These are phyloP conservation scores for Melierax canorus DNA, from an alignment of 2,113 vertebrate species.

Conservation along the genomic window DNA sequence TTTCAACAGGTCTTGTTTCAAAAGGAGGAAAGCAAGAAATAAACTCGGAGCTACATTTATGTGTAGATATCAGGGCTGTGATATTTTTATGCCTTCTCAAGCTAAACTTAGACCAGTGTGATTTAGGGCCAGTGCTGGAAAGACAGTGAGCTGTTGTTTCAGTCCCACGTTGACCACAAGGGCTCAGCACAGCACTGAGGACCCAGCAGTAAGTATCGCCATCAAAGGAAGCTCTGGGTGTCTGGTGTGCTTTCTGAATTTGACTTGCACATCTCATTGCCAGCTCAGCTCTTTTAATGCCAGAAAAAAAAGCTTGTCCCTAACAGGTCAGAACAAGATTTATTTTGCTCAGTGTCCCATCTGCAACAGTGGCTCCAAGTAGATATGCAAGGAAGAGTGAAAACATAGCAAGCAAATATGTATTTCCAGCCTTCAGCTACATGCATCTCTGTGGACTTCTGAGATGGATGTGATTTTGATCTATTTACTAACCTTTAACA, in stretches of 20 bases:
- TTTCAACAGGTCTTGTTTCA: not conserved
- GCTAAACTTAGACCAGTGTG: not conserved
- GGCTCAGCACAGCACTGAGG: not conserved
- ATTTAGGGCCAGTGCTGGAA: not conserved
- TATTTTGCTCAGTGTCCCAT: not conserved
- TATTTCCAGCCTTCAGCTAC: not conserved
- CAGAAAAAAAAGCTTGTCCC: not conserved
- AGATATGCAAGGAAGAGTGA: not conserved
- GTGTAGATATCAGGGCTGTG: not conserved
- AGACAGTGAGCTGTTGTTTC: not conserved
- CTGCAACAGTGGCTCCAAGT: not conserved
- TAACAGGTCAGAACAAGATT: not conserved
- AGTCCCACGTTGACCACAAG: fast-evolving
- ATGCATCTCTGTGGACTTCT: not conserved
- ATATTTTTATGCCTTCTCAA: not conserved
- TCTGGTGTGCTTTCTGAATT: not conserved
- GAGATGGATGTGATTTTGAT: not conserved
- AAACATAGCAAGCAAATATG: not conserved
- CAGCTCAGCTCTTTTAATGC: not conserved
- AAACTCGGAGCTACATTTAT: not conserved
- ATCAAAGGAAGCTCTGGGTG: not conserved
- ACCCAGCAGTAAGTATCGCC: not conserved
- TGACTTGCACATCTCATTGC: not conserved
- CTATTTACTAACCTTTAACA: not conserved
- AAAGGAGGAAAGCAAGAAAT: not conserved